phyloP scores from a whole-genome alignment of 2,113 vertebrate species.

The Cyanoderma ruficeps region DNA sequence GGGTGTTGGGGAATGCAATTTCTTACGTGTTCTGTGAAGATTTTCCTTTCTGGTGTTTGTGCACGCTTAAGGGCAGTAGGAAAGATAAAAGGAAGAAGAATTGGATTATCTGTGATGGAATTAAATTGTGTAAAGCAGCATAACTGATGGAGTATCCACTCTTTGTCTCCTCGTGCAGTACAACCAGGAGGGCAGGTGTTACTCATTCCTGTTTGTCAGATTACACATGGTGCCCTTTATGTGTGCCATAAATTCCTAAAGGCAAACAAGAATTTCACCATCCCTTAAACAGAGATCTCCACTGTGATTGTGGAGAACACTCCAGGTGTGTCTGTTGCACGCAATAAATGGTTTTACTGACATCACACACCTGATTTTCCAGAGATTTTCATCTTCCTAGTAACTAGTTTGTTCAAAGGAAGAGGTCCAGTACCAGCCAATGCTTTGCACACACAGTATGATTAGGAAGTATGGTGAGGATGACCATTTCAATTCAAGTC shows the following conservation, averaged over 20 bases:
- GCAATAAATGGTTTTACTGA: background rate
- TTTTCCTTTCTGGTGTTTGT: background rate
- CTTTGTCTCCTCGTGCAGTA: background rate
- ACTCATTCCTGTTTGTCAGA: background rate
- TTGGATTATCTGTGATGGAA: background rate
- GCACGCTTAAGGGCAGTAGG: background rate
- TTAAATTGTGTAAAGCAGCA: background rate
- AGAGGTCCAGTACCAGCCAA: background rate
- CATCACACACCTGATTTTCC: accelerated
- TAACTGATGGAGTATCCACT: background rate
- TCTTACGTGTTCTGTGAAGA: background rate
- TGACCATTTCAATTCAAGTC: background rate
- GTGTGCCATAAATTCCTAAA: background rate
- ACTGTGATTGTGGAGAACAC: background rate
- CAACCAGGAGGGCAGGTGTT: background rate
- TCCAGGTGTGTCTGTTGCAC: background rate
- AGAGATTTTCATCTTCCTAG: background rate
- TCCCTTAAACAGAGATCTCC: background rate
- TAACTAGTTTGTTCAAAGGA: background rate
- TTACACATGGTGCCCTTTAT: background rate
- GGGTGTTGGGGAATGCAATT: background rate
- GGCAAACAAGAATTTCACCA: background rate
- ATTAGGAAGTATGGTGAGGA: background rate
- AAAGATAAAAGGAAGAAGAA: background rate
- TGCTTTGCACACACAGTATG: background rate